These are phyloP conservation scores for Chrosomus eos DNA, from an alignment of 2,797 vertebrate genomes.

Conservation along the genomic window DNA sequence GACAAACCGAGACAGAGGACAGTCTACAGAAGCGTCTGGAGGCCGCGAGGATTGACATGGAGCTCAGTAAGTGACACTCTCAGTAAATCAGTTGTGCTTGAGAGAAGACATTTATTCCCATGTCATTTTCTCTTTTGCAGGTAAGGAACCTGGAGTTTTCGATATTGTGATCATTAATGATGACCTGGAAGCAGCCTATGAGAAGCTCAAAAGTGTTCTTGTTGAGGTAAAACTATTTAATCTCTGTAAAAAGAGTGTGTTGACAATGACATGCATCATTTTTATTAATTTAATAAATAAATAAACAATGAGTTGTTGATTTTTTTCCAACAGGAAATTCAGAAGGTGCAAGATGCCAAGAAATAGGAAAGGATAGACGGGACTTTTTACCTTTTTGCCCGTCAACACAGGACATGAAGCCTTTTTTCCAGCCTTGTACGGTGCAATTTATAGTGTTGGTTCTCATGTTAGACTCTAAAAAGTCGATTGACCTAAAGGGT, in stretches of 20 bases:
- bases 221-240: slow-evolving; percentile 77
- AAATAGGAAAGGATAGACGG: slow-evolving; percentile 18
- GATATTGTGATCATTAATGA: slow-evolving; percentile 93
- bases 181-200: slow-evolving; percentile 88
- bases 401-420: slow-evolving; percentile 13
- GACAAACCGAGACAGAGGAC: slow-evolving; percentile 92
- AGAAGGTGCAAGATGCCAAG: slow-evolving; percentile 59
- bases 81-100: not conserved
- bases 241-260: not conserved
- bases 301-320: not conserved
- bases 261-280: not conserved
- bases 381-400: not conserved
- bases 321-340: slow-evolving; percentile 54
- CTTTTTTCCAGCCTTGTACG: slow-evolving; percentile 34
- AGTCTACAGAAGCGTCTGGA: slow-evolving; percentile 88
- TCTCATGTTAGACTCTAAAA: not conserved
- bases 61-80: slow-evolving; percentile 85
- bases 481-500: not conserved
- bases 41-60: slow-evolving; percentile 86
- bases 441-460: slow-evolving; percentile 28
- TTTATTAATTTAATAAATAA: not conserved
- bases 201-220: slow-evolving; percentile 82
- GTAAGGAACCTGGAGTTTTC: slow-evolving; percentile 91
- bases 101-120: not conserved
- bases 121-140: slow-evolving; percentile 65